Base-by-base conservation (phyloP, 1,140 invertebrate species). In the Helicorthomorpha holstii region DNA sequence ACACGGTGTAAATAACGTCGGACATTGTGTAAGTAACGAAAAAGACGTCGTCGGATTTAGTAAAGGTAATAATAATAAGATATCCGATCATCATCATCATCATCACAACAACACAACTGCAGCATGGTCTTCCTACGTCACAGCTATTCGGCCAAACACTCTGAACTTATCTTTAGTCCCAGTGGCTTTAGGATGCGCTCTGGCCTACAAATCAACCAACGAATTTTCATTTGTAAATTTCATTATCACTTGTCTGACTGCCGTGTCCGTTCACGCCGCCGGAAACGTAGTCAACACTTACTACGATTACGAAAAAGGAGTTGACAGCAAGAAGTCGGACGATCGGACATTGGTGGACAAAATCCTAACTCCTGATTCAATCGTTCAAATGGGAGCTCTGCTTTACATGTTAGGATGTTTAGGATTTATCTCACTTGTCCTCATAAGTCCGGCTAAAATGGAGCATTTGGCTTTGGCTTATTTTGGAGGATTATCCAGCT, bases 261-360 rank as follows among this genome's bases (percentile, higher is more conserved):
- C 91, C 4, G 70, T 93, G 48, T 88, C 83, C 16, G 90, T 95
- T 1, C 91, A 95, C 66, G 88, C 87, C 47, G 91, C 91, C 50
- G 91, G 90, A 34, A 95, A 95, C 69, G 79, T 95, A n/a, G 90
- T 96, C 1, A 95, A 96, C 64, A 95, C 90, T 0, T 95, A 94
- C 66, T 94, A 82, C 64, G 90, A 95, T 69, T 96, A 86, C 64
- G 76, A 87, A 4, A 87, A 88, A 70, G 91, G 90, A 27, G 89
- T 95, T 42, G 91, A 94, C 63, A 85, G 82, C 63, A 77, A 72
- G 49, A 88, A 86, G 68, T 86, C 85, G 59, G 89, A 94, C 61
- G 90, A 96, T 64, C 76, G 89, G 61, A 94, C 86, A 56, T 68
- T 95, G 48, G 90, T 95, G 10, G 90, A 95, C 71, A 80, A 87